Evolutionary conservation across 2,797 vertebrate genomes (phyloP), one percentile per base, ranked within the genome.

Genomic region (Esox lucius): DNA sequence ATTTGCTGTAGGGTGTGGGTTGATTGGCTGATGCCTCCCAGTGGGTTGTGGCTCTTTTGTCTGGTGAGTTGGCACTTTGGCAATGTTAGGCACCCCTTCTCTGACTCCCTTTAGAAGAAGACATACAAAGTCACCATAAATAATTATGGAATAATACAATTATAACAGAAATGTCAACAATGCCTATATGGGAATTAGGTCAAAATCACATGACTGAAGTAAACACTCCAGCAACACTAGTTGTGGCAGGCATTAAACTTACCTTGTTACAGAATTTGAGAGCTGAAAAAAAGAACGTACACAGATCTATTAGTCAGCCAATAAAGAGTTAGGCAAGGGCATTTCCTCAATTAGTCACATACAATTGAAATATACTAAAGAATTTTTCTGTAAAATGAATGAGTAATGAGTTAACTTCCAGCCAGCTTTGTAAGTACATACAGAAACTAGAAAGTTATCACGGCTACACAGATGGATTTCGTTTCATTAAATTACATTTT

Each of bases 241-340:
- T 19, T 16, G 22, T 0, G n/a, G 19, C 5, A 24, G 28, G 42
- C 15, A 16, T 46, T 31, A 46, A 0, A 65, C 84, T 46, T 81
- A 92, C 91, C 85, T 83, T 22, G 69, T 68, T 78, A 39, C 77
- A 82, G 0, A 89, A 35, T 75, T 88, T 87, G 39, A 82, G 73
- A 75, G 90, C 91, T 92, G 87, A 33, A 88, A 90, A 85, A 82
- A 11, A 84, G 15, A 0, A 73, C 8, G 9, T 46, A 46, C 42
- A 46, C 42, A 46, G 42, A 46, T 46, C 2, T 46, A 46, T 46
- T 2, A 46, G 42, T 46, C 42, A 72, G 33, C 61, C 53, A 61
- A 11, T 7, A 17, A 28, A 33, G 39, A 22, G 17, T 12, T 35
- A 4, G 5, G 61, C 31, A 35, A 1, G 49, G 51, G 51, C 33